phyloP scores from a whole-genome alignment of 2,888 invertebrate genomes.

The Adelphocoris suturalis region DNA sequence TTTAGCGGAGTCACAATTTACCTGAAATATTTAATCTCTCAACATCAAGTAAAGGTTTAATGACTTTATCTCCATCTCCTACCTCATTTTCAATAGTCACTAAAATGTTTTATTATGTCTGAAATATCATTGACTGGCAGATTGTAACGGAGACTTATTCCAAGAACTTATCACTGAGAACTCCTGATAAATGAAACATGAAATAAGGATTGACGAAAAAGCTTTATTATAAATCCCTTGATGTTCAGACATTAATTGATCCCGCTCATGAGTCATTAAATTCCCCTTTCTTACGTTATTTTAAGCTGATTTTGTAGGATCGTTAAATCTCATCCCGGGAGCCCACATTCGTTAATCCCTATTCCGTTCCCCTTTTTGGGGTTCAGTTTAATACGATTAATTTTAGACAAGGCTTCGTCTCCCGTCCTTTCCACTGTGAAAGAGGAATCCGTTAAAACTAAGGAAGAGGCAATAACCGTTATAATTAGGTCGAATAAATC shows the following conservation, averaged over 20 bases:
- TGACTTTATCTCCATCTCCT: too few relatives aligned
- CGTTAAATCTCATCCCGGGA: background rate
- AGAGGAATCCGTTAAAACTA: conserved; percentile 13
- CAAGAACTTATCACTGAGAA: too few relatives aligned
- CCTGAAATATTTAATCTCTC: too few relatives aligned
- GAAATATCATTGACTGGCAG: too few relatives aligned
- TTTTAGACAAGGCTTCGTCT: background rate
- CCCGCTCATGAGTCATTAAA: conserved; percentile 15
- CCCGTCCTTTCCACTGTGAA: background rate
- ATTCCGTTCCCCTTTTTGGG: background rate
- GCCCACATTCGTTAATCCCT: conserved; percentile 17
- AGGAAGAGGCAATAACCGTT: conserved; percentile 36
- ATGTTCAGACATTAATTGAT: background rate
- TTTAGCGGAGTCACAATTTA: too few relatives aligned
- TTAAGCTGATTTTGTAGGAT: conserved; percentile 11
- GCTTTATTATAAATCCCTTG: background rate
- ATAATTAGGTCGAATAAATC: conserved; percentile 39
- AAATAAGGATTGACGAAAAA: background rate
- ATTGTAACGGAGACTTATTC: too few relatives aligned
- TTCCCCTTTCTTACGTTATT: conserved; percentile 12
- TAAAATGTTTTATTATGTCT: too few relatives aligned
- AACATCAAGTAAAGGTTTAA: too few relatives aligned
- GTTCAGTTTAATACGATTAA: background rate
- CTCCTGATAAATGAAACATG: too few relatives aligned
- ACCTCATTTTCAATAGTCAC: too few relatives aligned